A percentile compares a stretch with the other conserved stretches of the same genome.
Conservation (phyloP, 2,113 vertebrate genomes). For the Acrocephalus arundinaceus region DNA sequence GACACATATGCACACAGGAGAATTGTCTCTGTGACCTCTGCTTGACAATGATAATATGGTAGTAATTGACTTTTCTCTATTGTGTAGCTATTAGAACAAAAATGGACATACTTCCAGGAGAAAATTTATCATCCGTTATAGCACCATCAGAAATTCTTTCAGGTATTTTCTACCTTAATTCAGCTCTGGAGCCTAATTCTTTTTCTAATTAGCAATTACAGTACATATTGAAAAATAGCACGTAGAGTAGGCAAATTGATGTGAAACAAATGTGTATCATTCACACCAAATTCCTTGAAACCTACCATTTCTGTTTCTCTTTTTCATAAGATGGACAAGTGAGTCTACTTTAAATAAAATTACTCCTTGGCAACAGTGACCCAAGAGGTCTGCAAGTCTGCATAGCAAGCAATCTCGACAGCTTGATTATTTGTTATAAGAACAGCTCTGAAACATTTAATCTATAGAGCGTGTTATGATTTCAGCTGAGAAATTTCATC, state of each 20-base stretch:
- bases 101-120: not conserved
- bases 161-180: slow-evolving; percentile 39
- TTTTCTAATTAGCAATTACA: not conserved
- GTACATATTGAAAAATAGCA: not conserved
- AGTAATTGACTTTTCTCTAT: not conserved
- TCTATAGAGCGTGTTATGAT: not conserved
- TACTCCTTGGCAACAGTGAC: slow-evolving; percentile 33
- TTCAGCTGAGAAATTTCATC: slow-evolving; percentile 43
- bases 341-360: slow-evolving; percentile 25
- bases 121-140: not conserved
- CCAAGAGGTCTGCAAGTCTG: slow-evolving; percentile 10
- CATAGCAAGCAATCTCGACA: slow-evolving; percentile 16
- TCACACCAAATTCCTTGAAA: slow-evolving; percentile 33
- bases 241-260: not conserved
- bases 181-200: slow-evolving; percentile 22
- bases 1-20: not conserved
- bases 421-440: slow-evolving; percentile 51
- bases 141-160: slow-evolving; percentile 9
- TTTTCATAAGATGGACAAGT: not conserved
- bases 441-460: slow-evolving; percentile 38
- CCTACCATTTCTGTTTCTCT: slow-evolving; percentile 28
- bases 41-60: not conserved
- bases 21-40: not conserved
- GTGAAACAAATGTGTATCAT: not conserved
- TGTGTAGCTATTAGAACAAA: not conserved